These are phyloP conservation scores for Melanchra persicariae DNA, from an alignment of 2,888 invertebrate genomes.

Conservation along the genomic window DNA sequence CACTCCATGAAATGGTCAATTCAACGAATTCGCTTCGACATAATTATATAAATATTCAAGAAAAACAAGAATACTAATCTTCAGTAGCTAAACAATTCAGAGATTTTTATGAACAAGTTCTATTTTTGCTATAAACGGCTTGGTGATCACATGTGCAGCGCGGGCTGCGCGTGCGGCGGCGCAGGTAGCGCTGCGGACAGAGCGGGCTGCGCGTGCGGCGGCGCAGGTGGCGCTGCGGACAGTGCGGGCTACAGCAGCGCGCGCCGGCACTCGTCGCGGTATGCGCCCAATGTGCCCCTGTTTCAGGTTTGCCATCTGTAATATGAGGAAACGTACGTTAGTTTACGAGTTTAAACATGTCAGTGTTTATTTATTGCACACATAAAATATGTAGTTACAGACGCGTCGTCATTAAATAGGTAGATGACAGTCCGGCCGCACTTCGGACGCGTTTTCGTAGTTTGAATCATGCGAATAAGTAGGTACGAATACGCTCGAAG, in stretches of 20 bases:
- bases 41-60: too few species aligned
- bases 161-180: slow-evolving; percentile 37
- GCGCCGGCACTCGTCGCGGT: slow-evolving; percentile 85
- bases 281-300: slow-evolving; percentile 85
- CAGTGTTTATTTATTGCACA: too few species aligned
- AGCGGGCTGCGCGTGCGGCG: slow-evolving; percentile 32
- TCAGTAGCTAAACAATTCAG: neutral
- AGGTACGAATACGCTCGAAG: too few species aligned
- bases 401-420: too few species aligned
- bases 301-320: slow-evolving; percentile 91
- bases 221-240: slow-evolving; percentile 1
- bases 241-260: slow-evolving; percentile 84
- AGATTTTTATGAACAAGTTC: neutral
- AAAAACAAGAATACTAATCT: too few species aligned
- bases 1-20: too few species aligned
- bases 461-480: too few species aligned
- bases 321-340: slow-evolving; percentile 65
- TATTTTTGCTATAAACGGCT: neutral
- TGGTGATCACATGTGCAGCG: slow-evolving; percentile 60
- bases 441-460: too few species aligned
- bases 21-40: too few species aligned
- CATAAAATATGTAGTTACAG: too few species aligned
- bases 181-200: neutral
- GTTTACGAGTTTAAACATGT: neutral
- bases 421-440: too few species aligned